phyloP scores from a whole-genome alignment of 1,140 invertebrate genomes.

The Drosophila carrolli region DNA sequence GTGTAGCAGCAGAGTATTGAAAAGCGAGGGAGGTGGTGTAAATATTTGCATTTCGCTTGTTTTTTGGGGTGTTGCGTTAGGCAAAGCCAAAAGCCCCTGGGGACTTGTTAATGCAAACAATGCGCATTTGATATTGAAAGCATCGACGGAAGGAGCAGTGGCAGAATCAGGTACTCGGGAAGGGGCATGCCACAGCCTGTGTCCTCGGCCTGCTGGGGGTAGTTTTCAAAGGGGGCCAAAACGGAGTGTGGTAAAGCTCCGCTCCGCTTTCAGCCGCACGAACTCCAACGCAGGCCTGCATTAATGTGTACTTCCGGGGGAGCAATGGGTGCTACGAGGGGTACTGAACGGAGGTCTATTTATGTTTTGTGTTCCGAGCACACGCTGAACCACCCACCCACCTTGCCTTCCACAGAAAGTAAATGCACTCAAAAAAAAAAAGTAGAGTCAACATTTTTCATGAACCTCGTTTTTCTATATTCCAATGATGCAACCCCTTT shows the following conservation, averaged over 20 bases:
- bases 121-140: slow-evolving; percentile 80
- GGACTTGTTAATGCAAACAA: slow-evolving; percentile 84
- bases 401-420: no score
- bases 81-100: slow-evolving; percentile 63
- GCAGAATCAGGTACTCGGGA: background rate
- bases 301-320: slow-evolving; percentile 79
- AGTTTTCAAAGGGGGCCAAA: slow-evolving; percentile 33
- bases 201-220: slow-evolving; percentile 41
- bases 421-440: background rate
- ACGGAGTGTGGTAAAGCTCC: slow-evolving; percentile 48
- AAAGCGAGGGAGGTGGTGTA: slow-evolving; percentile 15
- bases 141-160: slow-evolving; percentile 8
- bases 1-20: background rate
- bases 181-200: slow-evolving; percentile 7
- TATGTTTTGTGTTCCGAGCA: slow-evolving; percentile 51
- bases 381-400: background rate
- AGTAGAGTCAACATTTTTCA: no score
- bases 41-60: slow-evolving; percentile 75
- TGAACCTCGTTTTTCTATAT: no score
- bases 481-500: no score
- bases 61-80: slow-evolving; percentile 53
- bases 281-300: slow-evolving; percentile 68
- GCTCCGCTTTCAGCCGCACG: slow-evolving; percentile 68
- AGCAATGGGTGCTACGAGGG: slow-evolving; percentile 10
- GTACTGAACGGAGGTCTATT: slow-evolving; percentile 61